These are phyloP conservation scores for Brachirus orientalis DNA, from an alignment of 2,113 vertebrate genomes.

Conservation along the genomic window DNA sequence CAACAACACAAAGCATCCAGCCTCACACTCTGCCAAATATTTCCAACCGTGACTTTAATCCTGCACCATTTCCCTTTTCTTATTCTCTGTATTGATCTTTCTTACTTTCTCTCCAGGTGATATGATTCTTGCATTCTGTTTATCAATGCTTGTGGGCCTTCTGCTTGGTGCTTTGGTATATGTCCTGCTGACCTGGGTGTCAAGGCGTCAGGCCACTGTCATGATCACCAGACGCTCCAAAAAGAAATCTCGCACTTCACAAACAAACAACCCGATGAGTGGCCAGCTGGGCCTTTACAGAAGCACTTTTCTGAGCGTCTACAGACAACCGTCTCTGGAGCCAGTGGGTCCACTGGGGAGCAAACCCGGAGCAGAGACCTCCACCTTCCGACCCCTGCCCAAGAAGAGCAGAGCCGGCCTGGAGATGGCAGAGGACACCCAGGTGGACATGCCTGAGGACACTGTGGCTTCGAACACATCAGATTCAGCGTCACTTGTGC, in stretches of 20 bases:
- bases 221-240: conserved; percentile 87
- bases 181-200: conserved; percentile 87
- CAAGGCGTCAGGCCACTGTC: conserved; percentile 88
- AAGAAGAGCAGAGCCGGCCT: conserved; percentile 82
- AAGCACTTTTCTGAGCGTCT: conserved; percentile 90
- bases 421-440: conserved; percentile 84
- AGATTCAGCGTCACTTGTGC: conserved; percentile 68
- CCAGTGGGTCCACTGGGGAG: conserved; percentile 88
- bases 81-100: conserved; percentile 25
- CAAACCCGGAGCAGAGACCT: conserved; percentile 87
- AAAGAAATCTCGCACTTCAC: conserved; percentile 68
- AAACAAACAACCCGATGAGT: conserved; percentile 54
- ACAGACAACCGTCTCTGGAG: conserved; percentile 90
- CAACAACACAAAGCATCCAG: conserved; percentile 15
- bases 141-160: conserved; percentile 90
- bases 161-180: conserved; percentile 90
- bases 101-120: conserved; percentile 80
- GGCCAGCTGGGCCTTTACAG: conserved; percentile 87
- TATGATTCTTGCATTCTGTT: conserved; percentile 90
- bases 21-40: conserved; percentile 6
- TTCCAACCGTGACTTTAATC: conserved; percentile 16
- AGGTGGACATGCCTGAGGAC: conserved; percentile 81
- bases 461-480: conserved; percentile 65
- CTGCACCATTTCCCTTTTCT: conserved; percentile 11
- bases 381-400: conserved; percentile 90